Evolutionary conservation across 1,140 invertebrate genomes (phyloP).

Genomic region (Papilio dardanus): DNA sequence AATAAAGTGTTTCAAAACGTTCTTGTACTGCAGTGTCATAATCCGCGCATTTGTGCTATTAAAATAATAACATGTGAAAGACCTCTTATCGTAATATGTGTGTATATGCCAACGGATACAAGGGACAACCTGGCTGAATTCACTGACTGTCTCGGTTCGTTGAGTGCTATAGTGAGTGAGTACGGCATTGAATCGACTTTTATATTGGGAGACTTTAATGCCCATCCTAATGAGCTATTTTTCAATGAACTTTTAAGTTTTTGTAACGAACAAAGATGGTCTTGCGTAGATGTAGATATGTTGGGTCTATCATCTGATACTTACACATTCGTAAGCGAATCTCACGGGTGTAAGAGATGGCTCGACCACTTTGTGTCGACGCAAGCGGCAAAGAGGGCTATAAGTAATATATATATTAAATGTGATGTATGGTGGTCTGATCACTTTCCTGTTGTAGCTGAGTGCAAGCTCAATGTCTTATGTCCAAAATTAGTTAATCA

Average conservation of each 20-base stretch:
- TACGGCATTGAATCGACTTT: slow-evolving; percentile 3
- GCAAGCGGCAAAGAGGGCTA: not conserved
- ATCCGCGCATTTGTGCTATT: not conserved
- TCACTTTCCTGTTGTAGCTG: slow-evolving; percentile 3
- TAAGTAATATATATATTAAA: slow-evolving; percentile 10
- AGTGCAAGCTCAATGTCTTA: not conserved
- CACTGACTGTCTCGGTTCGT: slow-evolving; percentile 23
- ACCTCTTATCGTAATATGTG: slow-evolving; percentile 23
- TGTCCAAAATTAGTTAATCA: not conserved
- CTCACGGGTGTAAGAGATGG: slow-evolving; percentile 37
- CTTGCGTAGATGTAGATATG: too few species aligned
- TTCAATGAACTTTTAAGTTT: not conserved
- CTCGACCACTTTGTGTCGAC: not conserved
- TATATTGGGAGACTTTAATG: slow-evolving; percentile 22
- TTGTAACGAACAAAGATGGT: not conserved
- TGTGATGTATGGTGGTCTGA: slow-evolving; percentile 7
- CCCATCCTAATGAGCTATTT: not conserved
- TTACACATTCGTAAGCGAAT: slow-evolving; percentile 46
- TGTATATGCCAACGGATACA: slow-evolving; percentile 36
- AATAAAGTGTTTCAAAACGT: slow-evolving; percentile 37
- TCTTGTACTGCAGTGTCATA: too few species aligned
- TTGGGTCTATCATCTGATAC: slow-evolving; percentile 19
- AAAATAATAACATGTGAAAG: slow-evolving; percentile 22
- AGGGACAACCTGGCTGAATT: slow-evolving; percentile 31
- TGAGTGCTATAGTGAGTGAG: slow-evolving; percentile 30